Conservation (phyloP, 2,888 invertebrate genomes). For the Zaprionus lineosus region DNA sequence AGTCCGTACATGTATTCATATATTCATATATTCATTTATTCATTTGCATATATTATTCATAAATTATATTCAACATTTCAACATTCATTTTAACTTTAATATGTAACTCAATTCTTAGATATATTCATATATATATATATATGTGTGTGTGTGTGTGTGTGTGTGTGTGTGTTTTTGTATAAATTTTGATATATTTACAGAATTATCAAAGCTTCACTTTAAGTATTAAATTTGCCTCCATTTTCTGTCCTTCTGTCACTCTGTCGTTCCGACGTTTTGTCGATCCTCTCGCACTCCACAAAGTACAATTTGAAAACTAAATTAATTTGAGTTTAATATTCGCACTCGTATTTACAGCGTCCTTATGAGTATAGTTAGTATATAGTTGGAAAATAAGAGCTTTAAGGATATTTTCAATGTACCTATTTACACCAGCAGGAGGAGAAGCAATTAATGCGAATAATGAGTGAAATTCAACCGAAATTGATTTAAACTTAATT, state of each 20-base stretch:
- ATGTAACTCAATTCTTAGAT: conserved; percentile 26
- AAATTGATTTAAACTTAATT: conserved; percentile 1
- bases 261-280: too few relatives aligned
- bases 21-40: conserved; percentile 25
- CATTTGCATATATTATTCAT: neutral
- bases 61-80: conserved; percentile 51
- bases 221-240: conserved; percentile 2
- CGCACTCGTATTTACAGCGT: conserved; percentile 14
- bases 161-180: too few relatives aligned
- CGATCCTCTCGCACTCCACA: too few relatives aligned
- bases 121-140: conserved; percentile 56
- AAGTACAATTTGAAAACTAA: conserved; percentile 37
- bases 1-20: conserved; percentile 35
- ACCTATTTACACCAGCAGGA: conserved; percentile 31
- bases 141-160: too few relatives aligned
- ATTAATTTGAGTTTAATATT: conserved; percentile 8
- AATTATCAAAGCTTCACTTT: conserved; percentile 24
- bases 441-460: neutral
- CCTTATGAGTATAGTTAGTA: neutral
- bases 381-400: neutral
- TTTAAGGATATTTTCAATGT: neutral
- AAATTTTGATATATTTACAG: too few relatives aligned
- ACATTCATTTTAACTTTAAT: conserved; percentile 57
- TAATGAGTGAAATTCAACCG: neutral
- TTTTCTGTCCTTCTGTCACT: neutral